phyloP scores from a whole-genome alignment of 2,113 vertebrate species.

The Odocoileus hemionus region DNA sequence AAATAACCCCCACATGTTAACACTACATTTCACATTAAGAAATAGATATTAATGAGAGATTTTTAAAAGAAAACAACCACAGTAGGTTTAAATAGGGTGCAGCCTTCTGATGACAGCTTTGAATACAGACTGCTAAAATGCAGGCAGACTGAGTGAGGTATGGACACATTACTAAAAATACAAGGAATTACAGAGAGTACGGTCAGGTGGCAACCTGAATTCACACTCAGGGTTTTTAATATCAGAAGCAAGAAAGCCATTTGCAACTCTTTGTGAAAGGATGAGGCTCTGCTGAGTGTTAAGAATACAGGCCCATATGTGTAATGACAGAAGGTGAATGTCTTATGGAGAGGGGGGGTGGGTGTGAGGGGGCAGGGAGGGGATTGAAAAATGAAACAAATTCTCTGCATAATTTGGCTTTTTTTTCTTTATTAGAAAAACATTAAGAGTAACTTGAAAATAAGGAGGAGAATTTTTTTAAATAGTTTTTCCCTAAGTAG shows the following conservation, averaged over 20 bases:
- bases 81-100: slow-evolving; percentile 50
- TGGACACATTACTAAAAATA: slow-evolving; percentile 54
- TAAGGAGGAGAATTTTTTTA: neutral
- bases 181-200: neutral
- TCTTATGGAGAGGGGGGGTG: neutral
- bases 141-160: slow-evolving; percentile 53
- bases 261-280: slow-evolving; percentile 43
- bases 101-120: slow-evolving; percentile 60
- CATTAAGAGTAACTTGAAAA: slow-evolving; percentile 46
- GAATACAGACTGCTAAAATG: slow-evolving; percentile 45
- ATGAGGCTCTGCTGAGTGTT: slow-evolving; percentile 24
- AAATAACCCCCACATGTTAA: slow-evolving; percentile 62
- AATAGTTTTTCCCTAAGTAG: neutral
- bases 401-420: slow-evolving; percentile 39
- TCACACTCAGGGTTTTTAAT: slow-evolving; percentile 55
- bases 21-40: slow-evolving; percentile 60
- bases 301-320: slow-evolving; percentile 48
- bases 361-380: neutral
- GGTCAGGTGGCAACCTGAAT: slow-evolving; percentile 65
- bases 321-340: slow-evolving; percentile 53
- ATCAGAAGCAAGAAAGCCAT: slow-evolving; percentile 46
- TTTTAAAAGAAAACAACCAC: slow-evolving; percentile 50
- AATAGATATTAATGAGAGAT: slow-evolving; percentile 62
- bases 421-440: slow-evolving; percentile 58
- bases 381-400: neutral